Evolutionary conservation across 2,797 vertebrate genomes (phyloP), one percentile per base, ranked within the genome.

Genomic region (Paguma larvata): DNA sequence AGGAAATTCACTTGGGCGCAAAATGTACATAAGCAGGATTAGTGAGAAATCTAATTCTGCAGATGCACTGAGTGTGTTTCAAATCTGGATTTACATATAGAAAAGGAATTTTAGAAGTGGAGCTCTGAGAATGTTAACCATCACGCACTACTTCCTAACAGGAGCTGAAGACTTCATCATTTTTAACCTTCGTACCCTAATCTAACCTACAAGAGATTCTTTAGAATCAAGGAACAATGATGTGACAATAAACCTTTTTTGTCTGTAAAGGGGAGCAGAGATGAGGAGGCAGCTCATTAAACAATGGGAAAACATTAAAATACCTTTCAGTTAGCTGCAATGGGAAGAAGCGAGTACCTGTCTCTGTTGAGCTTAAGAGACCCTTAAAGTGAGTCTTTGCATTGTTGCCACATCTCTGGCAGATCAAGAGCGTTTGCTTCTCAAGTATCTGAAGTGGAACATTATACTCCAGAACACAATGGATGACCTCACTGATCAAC

Each of bases 1-100:
- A 97, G 77, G 80, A 98, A 97, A 94, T 95, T 95, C 92, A 96
- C 87, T 96, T 95, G 96, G 73, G 92, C 92, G 97, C 95, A 97
- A 97, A 97, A 97, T 95, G 90, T 93, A 97, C 95, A 67, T 95
- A 96, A 97, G 91, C 27, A 95, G 87, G 92, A 98, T 98, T 98
- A 98, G 92, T 89, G 83, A 97, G 89, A 97, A 97, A 97, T 95
- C 94, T 97, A 97, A 95, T 93, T 93, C 93, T 96, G 87, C 87
- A 96, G 93, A 96, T 92, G 38, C 93, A 97, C 84, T 94, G 90
- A 96, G 87, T 85, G 56, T 96, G 92, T 93, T 95, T 97, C 95
- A 96, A 97, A 95, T 97, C 62, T 96, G 95, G 87, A 98, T 97
- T 97, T 97, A 97, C 95, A 95, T 96, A 93, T 19, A 96, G 90